Evolutionary conservation across 2,113 vertebrate genomes (phyloP).

Genomic region (Anolis carolinensis): DNA sequence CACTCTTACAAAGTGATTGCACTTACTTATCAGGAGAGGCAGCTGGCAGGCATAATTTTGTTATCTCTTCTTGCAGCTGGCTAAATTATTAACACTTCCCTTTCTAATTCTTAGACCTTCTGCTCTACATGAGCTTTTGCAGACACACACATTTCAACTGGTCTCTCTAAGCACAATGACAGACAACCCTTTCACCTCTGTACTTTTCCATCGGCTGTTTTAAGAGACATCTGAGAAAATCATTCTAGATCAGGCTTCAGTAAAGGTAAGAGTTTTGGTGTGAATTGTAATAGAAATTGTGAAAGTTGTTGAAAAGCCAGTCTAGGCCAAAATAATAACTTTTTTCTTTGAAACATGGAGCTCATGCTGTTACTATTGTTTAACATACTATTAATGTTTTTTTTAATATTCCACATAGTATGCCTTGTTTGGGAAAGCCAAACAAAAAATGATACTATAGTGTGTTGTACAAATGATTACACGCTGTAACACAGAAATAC

Average conservation of each 20-base stretch:
- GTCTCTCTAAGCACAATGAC: conserved; percentile 50
- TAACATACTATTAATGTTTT: neutral
- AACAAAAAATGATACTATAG: neutral
- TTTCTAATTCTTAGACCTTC: conserved; percentile 31
- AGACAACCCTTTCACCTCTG: conserved; percentile 37
- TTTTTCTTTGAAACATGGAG: neutral
- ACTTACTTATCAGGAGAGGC: neutral
- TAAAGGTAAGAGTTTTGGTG: conserved; percentile 2
- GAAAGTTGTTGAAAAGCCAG: neutral
- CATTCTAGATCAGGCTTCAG: neutral
- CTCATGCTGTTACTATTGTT: neutral
- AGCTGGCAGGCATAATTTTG: conserved; percentile 20
- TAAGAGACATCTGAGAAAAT: neutral
- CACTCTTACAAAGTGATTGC: neutral
- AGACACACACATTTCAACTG: conserved; percentile 64
- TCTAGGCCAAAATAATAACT: neutral
- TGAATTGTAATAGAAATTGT: neutral
- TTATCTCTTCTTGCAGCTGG: conserved; percentile 18
- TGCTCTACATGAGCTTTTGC: neutral
- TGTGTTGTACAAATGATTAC: neutral
- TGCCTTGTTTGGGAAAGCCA: neutral
- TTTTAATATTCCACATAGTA: neutral
- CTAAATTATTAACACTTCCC: conserved; percentile 79
- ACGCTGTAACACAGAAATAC: neutral
- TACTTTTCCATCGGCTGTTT: conserved; percentile 17